Conservation (phyloP, 2,797 vertebrate species). For the Morelia viridis region DNA sequence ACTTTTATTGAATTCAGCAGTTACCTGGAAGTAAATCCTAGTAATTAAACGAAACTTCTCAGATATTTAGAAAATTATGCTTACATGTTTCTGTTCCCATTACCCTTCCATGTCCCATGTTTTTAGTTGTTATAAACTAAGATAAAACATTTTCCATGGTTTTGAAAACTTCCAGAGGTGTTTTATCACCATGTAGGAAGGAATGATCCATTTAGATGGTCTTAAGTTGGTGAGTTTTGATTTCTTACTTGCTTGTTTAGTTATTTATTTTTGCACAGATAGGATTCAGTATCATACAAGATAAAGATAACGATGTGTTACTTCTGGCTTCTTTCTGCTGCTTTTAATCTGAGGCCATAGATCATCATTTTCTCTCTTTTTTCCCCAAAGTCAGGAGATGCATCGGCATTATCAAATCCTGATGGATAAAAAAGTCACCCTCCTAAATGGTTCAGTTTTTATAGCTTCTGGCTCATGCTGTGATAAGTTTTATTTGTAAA, state of each 20-base stretch:
- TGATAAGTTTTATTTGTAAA: slow-evolving; percentile 7
- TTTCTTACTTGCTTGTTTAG: background rate
- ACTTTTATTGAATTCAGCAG: background rate
- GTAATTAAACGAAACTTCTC: background rate
- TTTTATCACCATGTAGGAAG: background rate
- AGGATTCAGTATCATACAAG: background rate
- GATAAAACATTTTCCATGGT: background rate
- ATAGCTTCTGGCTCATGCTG: background rate
- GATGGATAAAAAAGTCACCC: background rate
- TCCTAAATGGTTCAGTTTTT: background rate
- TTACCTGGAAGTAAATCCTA: background rate
- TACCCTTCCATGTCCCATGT: background rate
- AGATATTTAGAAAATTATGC: background rate
- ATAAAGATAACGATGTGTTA: background rate
- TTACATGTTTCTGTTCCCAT: background rate
- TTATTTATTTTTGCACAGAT: background rate
- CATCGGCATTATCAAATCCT: fast-evolving
- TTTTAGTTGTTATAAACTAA: background rate
- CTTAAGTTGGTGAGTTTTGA: background rate
- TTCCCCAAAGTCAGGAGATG: background rate
- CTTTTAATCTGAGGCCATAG: background rate
- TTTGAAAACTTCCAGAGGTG: background rate
- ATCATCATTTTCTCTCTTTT: background rate
- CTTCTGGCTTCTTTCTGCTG: background rate
- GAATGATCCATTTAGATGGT: background rate